Evolutionary conservation across 2,888 invertebrate species (phyloP).

Genomic region (Amiota communis): DNA sequence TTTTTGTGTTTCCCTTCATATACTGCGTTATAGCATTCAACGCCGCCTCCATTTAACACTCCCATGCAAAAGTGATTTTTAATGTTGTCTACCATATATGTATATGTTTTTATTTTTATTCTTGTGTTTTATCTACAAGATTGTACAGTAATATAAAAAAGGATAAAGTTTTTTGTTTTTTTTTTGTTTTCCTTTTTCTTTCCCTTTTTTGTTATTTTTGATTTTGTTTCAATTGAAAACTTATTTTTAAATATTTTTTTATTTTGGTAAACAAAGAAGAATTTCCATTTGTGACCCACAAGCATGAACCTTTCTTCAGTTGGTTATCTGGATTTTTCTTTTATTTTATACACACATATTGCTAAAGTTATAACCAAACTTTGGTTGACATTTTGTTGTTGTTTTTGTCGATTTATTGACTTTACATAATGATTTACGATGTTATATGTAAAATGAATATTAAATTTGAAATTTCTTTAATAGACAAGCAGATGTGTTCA

Average conservation of each 20-base stretch:
- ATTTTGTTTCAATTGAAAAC: conserved; percentile 23
- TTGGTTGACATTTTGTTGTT: not conserved
- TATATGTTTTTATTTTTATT: not conserved
- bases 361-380: too few species aligned
- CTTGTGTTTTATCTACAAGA: not conserved
- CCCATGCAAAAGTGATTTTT: conserved; percentile 4
- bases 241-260: conserved; percentile 29
- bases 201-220: not conserved
- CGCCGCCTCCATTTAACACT: not conserved
- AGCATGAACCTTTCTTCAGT: too few species aligned
- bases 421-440: too few species aligned
- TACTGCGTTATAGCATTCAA: not conserved
- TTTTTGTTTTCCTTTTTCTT: not conserved
- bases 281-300: not conserved
- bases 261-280: not conserved
- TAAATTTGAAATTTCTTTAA: too few species aligned
- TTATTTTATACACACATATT: too few species aligned
- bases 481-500: too few species aligned
- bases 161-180: not conserved
- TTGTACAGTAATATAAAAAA: not conserved
- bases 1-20: not conserved
- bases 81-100: not conserved
- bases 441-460: too few species aligned
- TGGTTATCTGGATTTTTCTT: not conserved
- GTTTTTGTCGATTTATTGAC: not conserved